Conservation (phyloP, 1,140 invertebrate genomes). For the Homarus americanus region DNA sequence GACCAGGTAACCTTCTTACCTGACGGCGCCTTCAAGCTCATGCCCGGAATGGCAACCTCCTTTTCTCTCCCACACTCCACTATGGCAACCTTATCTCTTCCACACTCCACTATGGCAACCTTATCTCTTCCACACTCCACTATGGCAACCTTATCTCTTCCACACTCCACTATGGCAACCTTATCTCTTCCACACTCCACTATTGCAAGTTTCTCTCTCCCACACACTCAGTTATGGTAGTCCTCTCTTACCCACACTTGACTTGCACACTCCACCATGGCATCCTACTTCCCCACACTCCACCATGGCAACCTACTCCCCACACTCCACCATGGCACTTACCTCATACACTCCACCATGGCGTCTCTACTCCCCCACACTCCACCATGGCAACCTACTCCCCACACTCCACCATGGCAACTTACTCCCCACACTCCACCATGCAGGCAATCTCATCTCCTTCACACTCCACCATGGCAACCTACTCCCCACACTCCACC, state of each 20-base stretch:
- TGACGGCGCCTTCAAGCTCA: background rate
- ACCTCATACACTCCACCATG: background rate
- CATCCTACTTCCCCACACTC: background rate
- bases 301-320: too few species aligned
- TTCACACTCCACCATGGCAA: slow-evolving; percentile 2
- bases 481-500: background rate
- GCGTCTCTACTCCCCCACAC: background rate
- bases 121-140: background rate
- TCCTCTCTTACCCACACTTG: background rate
- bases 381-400: background rate
- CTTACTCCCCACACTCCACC: too few species aligned
- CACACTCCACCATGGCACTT: background rate
- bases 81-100: background rate
- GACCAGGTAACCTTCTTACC: slow-evolving; percentile 40
- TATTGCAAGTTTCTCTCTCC: too few species aligned
- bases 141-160: background rate
- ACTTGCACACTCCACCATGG: background rate
- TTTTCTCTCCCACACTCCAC: background rate
- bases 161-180: background rate
- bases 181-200: background rate
- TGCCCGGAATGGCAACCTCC: background rate
- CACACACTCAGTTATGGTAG: background rate
- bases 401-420: slow-evolving; percentile 1
- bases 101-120: background rate
- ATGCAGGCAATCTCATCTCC: too few species aligned